Evolutionary conservation across 2,113 vertebrate species (phyloP).

Genomic region (Zapornia atra): DNA sequence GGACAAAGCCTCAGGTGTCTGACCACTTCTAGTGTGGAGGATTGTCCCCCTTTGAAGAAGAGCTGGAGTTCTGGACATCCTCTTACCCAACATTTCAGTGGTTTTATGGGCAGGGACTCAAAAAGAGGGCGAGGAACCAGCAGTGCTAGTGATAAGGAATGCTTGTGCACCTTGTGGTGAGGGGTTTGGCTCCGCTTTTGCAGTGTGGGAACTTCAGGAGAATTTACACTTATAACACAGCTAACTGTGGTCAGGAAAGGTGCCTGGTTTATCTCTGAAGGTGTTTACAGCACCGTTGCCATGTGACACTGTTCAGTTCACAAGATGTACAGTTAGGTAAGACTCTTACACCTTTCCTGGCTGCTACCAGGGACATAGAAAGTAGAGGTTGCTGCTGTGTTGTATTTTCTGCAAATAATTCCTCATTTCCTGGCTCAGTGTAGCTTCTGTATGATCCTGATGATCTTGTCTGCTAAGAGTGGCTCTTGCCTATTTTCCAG

Average conservation of each 20-base stretch:
- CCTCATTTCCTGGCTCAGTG: not conserved
- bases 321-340: rapidly evolving
- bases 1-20: not conserved
- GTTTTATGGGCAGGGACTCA: not conserved
- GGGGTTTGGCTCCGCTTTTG: not conserved
- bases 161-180: not conserved
- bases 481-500: not conserved
- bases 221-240: not conserved
- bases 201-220: not conserved
- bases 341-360: not conserved
- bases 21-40: not conserved
- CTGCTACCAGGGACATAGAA: not conserved
- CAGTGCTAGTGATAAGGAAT: rapidly evolving
- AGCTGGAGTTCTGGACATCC: not conserved
- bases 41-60: rapidly evolving
- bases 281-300: not conserved
- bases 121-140: not conserved
- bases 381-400: not conserved
- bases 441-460: not conserved
- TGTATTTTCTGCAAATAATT: not conserved
- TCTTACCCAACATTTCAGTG: rapidly evolving
- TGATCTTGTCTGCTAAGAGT: not conserved
- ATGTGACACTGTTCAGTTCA: not conserved
- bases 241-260: not conserved
- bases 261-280: not conserved